Evolutionary conservation across 2,888 invertebrate genomes (phyloP), one percentile per base, ranked within the genome.

Genomic region (Bhutanitis thaidina): DNA sequence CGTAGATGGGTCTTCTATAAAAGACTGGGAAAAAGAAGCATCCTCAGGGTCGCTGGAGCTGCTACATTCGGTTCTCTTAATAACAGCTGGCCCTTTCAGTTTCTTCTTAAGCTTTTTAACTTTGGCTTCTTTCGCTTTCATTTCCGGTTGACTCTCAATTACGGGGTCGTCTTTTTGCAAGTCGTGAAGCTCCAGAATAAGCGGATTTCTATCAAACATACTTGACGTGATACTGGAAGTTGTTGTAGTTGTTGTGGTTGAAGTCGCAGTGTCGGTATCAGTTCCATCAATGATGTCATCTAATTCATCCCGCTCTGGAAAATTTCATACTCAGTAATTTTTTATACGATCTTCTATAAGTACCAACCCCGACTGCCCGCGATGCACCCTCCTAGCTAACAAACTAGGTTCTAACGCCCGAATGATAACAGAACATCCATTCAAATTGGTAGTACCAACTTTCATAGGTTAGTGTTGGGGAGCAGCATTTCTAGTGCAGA

Each of bases 111-210:
- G 59, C 50, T 68, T 77, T 35, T 67, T 74, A 0, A 54, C 57
- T 37, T 43, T 49, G 10, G 30, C 34, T 20, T 52, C n/a, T n/a
- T n/a, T n/a, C n/a, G n/a, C n/a, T n/a, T n/a, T n/a, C n/a, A n/a
- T n/a, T n/a, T n/a, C 45, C n/a, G 48, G 20, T 37, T 47, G 36
- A 13, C 32, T 52, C 32, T 64, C 60, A 1, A 61, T 37, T 1
- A 14, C 41, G 0, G 71, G 60, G 1, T 62, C 61, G 49, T 76
- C 74, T 55, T 70, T 77, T 27, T 64, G 64, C 25, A 80, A 30
- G 5, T 76, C 73, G 48, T 79, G 78, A 0, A 82, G 61, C 15
- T 82, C 76, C 15, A 80, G 61, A 1, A 82, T 62, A 12, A 74
- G 64, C 1, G 62, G 38, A 8, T 61, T 61, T 7, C 44, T 27